Conservation (phyloP, 2,797 vertebrate species). For the Notolabrus celidotus region DNA sequence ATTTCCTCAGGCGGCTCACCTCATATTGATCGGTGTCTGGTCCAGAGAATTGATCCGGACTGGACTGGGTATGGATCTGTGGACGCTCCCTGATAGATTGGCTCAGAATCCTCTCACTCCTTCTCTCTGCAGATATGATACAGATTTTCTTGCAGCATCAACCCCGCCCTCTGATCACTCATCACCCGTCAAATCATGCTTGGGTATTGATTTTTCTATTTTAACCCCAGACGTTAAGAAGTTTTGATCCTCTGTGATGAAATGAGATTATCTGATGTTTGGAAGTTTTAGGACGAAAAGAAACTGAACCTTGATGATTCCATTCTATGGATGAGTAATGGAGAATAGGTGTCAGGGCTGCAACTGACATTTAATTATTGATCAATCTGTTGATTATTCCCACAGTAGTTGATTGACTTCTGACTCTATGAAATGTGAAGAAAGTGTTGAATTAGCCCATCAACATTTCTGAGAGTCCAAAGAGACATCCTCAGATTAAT, state of each 20-base stretch:
- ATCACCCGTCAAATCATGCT: background rate
- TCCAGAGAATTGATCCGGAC: conserved; percentile 29
- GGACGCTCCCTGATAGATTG: background rate
- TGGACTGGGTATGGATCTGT: conserved; percentile 19
- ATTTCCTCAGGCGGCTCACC: conserved; percentile 2
- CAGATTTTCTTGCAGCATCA: conserved; percentile 2
- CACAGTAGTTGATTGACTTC: no score
- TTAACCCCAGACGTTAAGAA: background rate
- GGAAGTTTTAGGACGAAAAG: no score
- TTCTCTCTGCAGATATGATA: conserved; percentile 8
- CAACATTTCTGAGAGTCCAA: no score
- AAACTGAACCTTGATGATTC: no score
- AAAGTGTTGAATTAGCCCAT: no score
- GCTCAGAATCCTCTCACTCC: background rate
- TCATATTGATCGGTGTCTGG: conserved; percentile 16
- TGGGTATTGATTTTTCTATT: conserved; percentile 15
- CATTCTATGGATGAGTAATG: no score
- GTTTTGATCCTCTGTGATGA: background rate
- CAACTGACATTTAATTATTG: no score
- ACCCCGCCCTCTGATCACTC: conserved; percentile 18
- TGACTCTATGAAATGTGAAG: no score
- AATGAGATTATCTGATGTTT: background rate
- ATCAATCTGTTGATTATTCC: no score
- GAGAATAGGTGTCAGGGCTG: no score
- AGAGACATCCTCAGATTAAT: no score